Evolutionary conservation across 2,113 vertebrate genomes (phyloP).

Genomic region (Eurystomus gularis): DNA sequence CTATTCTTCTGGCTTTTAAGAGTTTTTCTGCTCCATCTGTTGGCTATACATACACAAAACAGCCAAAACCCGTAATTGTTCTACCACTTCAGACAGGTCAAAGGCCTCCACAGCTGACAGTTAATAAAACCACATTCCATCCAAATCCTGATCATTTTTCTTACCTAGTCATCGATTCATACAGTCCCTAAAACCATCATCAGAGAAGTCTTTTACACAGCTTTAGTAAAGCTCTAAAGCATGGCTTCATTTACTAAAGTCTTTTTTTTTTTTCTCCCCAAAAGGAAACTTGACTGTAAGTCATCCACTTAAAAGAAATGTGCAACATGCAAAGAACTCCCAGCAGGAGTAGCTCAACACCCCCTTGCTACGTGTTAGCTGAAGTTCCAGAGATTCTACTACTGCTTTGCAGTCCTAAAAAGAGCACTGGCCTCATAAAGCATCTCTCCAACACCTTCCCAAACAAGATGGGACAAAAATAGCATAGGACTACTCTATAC

Average conservation of each 20-base stretch:
- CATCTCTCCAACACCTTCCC: conserved; percentile 54
- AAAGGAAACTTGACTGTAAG: neutral
- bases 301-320: neutral
- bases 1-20: neutral
- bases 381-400: conserved; percentile 45
- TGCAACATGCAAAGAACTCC: conserved; percentile 24
- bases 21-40: neutral
- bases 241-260: neutral
- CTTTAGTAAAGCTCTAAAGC: neutral
- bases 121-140: neutral
- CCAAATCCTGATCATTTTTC: neutral
- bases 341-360: conserved; percentile 17
- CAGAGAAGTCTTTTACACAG: neutral
- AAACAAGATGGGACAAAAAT: conserved; percentile 58
- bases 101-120: neutral
- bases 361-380: conserved; percentile 5
- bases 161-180: neutral
- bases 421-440: conserved; percentile 23
- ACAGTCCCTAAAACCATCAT: neutral
- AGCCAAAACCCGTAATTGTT: neutral
- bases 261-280: neutral
- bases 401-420: conserved; percentile 30
- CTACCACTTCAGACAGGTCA: neutral
- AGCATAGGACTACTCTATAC: conserved; percentile 9
- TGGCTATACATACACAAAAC: neutral